phyloP scores from a whole-genome alignment of 2,797 vertebrate species.

The Oreortyx pictus region DNA sequence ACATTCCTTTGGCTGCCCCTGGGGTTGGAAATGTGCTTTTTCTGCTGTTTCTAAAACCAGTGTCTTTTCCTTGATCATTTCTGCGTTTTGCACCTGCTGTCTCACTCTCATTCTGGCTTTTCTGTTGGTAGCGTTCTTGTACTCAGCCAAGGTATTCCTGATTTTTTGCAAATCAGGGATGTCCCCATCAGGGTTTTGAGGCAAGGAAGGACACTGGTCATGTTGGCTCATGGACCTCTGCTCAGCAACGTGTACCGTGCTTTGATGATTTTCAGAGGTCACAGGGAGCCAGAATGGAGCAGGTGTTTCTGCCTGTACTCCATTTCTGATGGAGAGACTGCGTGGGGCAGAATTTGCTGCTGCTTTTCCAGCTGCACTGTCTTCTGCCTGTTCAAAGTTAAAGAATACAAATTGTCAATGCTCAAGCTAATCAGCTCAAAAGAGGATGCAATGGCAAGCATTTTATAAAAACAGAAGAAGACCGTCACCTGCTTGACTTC shows the following conservation, averaged over 20 bases:
- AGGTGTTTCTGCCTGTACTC: slow-evolving; percentile 76
- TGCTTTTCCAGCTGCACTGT: slow-evolving; percentile 58
- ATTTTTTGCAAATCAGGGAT: slow-evolving; percentile 80
- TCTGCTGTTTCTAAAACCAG: slow-evolving; percentile 82
- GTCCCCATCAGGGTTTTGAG: slow-evolving; percentile 79
- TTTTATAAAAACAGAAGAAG: not conserved
- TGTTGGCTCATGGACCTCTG: slow-evolving; percentile 82
- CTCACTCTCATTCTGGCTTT: slow-evolving; percentile 84
- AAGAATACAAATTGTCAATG: not conserved
- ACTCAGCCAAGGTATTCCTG: slow-evolving; percentile 83
- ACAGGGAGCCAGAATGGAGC: slow-evolving; percentile 77
- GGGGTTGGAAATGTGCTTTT: slow-evolving; percentile 80
- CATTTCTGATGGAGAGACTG: slow-evolving; percentile 55
- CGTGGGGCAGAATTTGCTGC: too few relatives aligned
- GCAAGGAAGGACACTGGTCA: slow-evolving; percentile 83
- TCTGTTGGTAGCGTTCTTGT: slow-evolving; percentile 83
- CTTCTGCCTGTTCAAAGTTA: slow-evolving; percentile 81
- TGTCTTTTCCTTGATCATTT: slow-evolving; percentile 77
- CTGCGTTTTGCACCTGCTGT: slow-evolving; percentile 79
- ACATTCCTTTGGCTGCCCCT: slow-evolving; percentile 80
- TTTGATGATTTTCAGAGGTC: slow-evolving; percentile 78
- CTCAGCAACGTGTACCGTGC: slow-evolving; percentile 79
- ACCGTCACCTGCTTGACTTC: not conserved
- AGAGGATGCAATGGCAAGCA: not conserved
- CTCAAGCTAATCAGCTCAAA: not conserved